Evolutionary conservation across 2,888 invertebrate genomes (phyloP).

Genomic region (Phengaris arion): DNA sequence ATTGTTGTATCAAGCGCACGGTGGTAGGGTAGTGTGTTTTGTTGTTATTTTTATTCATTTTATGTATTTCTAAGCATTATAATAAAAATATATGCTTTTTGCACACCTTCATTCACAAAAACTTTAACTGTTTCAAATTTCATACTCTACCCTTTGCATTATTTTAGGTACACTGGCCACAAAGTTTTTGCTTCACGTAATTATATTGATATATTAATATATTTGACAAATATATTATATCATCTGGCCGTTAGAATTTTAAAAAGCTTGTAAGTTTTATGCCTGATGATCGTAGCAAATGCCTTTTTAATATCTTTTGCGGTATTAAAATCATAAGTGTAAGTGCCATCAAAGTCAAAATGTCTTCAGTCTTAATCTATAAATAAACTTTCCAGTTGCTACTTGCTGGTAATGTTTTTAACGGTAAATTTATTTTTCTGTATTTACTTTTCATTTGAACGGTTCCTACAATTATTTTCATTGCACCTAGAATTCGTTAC

Average conservation of each 20-base stretch:
- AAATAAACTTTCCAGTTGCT: conserved; percentile 31
- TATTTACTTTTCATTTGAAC: background rate
- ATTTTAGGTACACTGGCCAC: too few species aligned
- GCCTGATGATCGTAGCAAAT: conserved; percentile 7
- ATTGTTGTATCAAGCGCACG: too few species aligned
- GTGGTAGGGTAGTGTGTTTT: too few species aligned
- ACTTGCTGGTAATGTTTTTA: conserved; percentile 20
- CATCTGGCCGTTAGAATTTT: conserved; percentile 10
- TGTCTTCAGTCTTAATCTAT: conserved; percentile 22
- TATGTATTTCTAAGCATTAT: too few species aligned
- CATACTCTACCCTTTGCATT: too few species aligned
- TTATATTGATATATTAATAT: too few species aligned
- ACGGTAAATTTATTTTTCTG: conserved; percentile 29
- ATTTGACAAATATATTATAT: background rate
- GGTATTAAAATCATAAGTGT: conserved; percentile 2
- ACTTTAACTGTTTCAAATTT: too few species aligned
- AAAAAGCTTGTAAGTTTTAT: background rate
- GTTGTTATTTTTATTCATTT: too few species aligned
- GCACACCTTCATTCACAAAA: too few species aligned
- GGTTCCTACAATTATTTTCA: background rate
- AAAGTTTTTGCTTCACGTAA: too few species aligned
- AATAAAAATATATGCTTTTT: too few species aligned
- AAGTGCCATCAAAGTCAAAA: conserved; percentile 20
- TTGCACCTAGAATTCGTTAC: background rate
- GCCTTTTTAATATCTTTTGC: conserved; percentile 19